Conservation (phyloP, 1,140 invertebrate species). For the Drusus annulatus region DNA sequence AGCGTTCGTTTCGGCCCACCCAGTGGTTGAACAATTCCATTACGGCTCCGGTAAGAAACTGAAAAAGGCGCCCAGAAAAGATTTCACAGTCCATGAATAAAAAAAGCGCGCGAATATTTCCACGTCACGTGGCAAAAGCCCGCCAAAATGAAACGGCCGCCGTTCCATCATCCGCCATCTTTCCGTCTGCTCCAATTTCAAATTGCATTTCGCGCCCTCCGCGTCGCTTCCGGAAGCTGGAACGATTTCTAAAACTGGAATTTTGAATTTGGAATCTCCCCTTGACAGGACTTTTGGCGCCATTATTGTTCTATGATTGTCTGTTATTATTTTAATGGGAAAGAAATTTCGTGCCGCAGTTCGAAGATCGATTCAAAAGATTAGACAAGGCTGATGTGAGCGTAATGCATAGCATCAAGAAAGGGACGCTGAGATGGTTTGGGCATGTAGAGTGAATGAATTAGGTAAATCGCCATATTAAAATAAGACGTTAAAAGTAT, state of each 20-base stretch:
- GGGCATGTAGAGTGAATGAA: too few relatives aligned
- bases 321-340: neutral
- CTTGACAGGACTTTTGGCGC: neutral
- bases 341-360: too few relatives aligned
- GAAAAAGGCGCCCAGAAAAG: neutral
- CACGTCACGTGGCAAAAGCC: conserved; percentile 20
- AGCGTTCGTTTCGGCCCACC: neutral
- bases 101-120: conserved; percentile 30
- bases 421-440: too few relatives aligned
- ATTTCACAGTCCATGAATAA: conserved; percentile 32
- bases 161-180: conserved; percentile 19
- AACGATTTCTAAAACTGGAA: conserved; percentile 3
- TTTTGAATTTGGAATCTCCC: too few relatives aligned
- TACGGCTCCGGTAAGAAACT: conserved; percentile 21
- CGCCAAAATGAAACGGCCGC: conserved; percentile 20
- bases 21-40: conserved; percentile 2
- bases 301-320: conserved; percentile 18
- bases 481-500: conserved; percentile 17
- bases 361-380: too few relatives aligned
- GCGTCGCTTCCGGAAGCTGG: neutral
- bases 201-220: conserved; percentile 20
- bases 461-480: conserved; percentile 13
- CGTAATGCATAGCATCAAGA: too few relatives aligned
- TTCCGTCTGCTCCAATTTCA: conserved; percentile 2
- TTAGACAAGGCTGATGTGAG: too few relatives aligned